These are phyloP conservation scores for Limnothrissa miodon DNA, from an alignment of 2,113 vertebrate genomes.

Conservation along the genomic window DNA sequence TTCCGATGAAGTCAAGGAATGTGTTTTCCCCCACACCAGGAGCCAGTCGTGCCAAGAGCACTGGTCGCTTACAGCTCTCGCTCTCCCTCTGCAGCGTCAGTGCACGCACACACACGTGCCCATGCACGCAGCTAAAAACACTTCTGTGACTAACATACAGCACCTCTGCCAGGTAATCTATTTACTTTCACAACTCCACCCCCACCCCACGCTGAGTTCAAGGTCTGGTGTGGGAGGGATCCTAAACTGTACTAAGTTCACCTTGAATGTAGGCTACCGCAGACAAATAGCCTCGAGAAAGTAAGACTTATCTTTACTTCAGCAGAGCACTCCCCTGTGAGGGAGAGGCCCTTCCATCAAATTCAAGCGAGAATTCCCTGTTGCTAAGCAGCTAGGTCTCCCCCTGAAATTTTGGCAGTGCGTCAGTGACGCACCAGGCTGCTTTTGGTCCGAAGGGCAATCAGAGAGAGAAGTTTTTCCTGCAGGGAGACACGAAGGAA, in stretches of 20 bases:
- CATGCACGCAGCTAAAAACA: not conserved
- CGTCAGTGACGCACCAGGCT: slow-evolving; percentile 4
- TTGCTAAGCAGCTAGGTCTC: slow-evolving; percentile 46
- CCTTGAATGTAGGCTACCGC: not conserved
- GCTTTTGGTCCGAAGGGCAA: not conserved
- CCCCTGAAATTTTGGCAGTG: slow-evolving; percentile 33
- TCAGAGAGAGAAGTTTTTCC: not conserved
- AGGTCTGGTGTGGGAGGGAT: slow-evolving; percentile 21
- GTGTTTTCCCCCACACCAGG: slow-evolving; percentile 32
- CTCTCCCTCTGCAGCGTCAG: not conserved
- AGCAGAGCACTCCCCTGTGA: slow-evolving; percentile 31
- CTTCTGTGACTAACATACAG: not conserved
- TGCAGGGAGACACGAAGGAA: not conserved
- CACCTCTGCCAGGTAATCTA: not conserved
- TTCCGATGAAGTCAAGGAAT: slow-evolving; percentile 41
- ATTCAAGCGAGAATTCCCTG: slow-evolving; percentile 35
- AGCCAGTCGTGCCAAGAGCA: slow-evolving; percentile 29
- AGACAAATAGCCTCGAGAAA: slow-evolving; percentile 19
- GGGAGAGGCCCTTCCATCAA: slow-evolving; percentile 20
- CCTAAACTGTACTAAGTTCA: slow-evolving; percentile 27
- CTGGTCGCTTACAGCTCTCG: not conserved
- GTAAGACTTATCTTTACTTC: not conserved
- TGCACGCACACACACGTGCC: not conserved
- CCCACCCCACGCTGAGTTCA: not conserved
- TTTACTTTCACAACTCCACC: not conserved